phyloP scores from a whole-genome alignment of 2,888 invertebrate species.

The Drosophila colorata region DNA sequence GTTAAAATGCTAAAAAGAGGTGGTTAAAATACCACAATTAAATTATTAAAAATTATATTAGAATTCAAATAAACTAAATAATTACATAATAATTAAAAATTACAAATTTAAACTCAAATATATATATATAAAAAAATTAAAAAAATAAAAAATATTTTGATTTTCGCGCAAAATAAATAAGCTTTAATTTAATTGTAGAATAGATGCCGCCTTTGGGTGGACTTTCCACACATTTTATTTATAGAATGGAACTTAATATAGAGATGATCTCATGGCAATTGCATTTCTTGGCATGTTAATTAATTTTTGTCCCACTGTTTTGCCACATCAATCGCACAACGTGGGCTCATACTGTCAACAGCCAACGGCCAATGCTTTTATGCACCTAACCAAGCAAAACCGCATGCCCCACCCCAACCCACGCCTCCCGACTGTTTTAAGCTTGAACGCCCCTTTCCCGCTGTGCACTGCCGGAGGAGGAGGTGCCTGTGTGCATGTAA shows the following conservation, averaged over 20 bases:
- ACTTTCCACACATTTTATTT: not conserved
- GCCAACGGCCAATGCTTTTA: conserved; percentile 54
- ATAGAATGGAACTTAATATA: not conserved
- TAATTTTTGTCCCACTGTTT: conserved; percentile 44
- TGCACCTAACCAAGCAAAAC: conserved; percentile 26
- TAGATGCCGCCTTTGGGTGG: too few relatives aligned
- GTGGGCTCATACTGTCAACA: conserved; percentile 56
- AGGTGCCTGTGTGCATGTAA: conserved; percentile 59
- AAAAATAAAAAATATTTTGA: too few relatives aligned
- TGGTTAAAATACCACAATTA: too few relatives aligned
- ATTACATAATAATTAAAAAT: too few relatives aligned
- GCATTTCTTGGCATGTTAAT: conserved; percentile 18
- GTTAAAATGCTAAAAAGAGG: too few relatives aligned
- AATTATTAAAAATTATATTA: too few relatives aligned
- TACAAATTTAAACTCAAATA: too few relatives aligned
- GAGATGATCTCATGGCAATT: conserved; percentile 1
- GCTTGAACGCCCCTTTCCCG: conserved; percentile 18
- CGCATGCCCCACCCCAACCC: not conserved
- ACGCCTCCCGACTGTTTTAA: not conserved
- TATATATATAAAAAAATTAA: too few relatives aligned
- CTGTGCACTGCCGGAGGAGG: conserved; percentile 24
- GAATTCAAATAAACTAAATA: too few relatives aligned
- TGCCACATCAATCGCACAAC: conserved; percentile 48
- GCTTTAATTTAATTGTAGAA: too few relatives aligned
- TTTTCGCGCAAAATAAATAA: too few relatives aligned